phyloP scores from a whole-genome alignment of 2,797 vertebrate species.

The Sebastolobus altivelis region DNA sequence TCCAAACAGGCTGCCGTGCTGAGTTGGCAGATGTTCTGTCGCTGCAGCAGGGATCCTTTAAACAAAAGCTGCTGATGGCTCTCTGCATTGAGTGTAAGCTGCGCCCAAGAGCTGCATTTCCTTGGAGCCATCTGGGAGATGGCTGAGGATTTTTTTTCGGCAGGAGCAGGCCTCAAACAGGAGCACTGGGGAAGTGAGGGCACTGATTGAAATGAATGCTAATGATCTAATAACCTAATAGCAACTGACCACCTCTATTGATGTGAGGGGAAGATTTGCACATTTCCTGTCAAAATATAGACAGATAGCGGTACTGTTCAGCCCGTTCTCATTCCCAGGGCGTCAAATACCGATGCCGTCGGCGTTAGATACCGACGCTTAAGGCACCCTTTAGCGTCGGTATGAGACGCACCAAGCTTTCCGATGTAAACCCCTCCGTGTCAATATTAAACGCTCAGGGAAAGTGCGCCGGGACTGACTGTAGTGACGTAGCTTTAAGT shows the following conservation, averaged over 20 bases:
- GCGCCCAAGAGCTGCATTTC: slow-evolving; percentile 61
- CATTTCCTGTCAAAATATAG: slow-evolving; percentile 14
- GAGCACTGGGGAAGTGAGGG: slow-evolving; percentile 26
- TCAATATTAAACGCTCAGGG: too few relatives aligned
- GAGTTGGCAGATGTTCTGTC: slow-evolving; percentile 77
- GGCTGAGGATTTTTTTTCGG: slow-evolving; percentile 43
- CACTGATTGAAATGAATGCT: slow-evolving; percentile 54
- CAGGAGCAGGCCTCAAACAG: slow-evolving; percentile 20
- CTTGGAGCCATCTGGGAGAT: slow-evolving; percentile 70
- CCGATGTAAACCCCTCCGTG: too few relatives aligned
- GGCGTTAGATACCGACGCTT: too few relatives aligned
- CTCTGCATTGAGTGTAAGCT: slow-evolving; percentile 44
- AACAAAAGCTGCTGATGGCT: slow-evolving; percentile 70
- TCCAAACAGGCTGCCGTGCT: slow-evolving; percentile 63
- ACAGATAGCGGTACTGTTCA: neutral
- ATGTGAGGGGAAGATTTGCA: slow-evolving; percentile 6
- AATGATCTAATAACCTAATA: slow-evolving; percentile 11
- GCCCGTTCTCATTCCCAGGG: too few relatives aligned
- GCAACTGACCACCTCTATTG: slow-evolving; percentile 7
- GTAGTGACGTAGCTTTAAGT: too few relatives aligned
- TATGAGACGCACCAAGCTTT: too few relatives aligned
- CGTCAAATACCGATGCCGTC: too few relatives aligned
- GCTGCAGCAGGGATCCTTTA: slow-evolving; percentile 62
- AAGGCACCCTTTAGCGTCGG: fast-evolving
- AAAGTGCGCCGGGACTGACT: too few relatives aligned